A percentile compares a stretch with the other conserved stretches of the same genome.
phyloP scores from a whole-genome alignment of 2,888 invertebrate genomes.

The Agelastica alni region DNA sequence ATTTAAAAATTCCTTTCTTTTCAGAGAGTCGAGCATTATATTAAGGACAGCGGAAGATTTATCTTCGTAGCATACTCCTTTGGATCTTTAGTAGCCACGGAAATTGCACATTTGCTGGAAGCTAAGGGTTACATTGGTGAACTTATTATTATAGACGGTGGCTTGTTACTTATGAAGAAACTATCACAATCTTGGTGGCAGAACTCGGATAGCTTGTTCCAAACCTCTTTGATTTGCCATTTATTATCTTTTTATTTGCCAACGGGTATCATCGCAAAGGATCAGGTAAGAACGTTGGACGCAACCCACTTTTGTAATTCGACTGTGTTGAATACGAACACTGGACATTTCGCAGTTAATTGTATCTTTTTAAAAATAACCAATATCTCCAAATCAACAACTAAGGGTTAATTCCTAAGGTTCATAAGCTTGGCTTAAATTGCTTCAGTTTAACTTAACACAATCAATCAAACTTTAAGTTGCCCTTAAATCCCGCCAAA shows the following conservation, averaged over 20 bases:
- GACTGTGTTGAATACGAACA: too few species aligned
- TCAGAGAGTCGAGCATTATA: conserved; percentile 62
- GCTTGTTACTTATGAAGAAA: conserved; percentile 66
- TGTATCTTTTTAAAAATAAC: too few species aligned
- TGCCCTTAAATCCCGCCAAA: too few species aligned
- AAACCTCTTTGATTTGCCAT: conserved; percentile 60
- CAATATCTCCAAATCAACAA: too few species aligned
- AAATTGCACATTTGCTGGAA: conserved; percentile 75
- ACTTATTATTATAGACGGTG: conserved; percentile 79
- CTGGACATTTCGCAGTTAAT: too few species aligned
- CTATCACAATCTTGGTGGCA: neutral
- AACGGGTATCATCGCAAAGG: conserved; percentile 55
- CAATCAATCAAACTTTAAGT: too few species aligned
- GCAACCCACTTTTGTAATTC: too few species aligned
- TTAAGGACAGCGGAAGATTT: conserved; percentile 65
- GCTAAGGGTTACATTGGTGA: conserved; percentile 65
- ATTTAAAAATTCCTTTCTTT: conserved; percentile 36
- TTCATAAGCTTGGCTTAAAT: too few species aligned
- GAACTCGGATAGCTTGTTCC: conserved; percentile 59
- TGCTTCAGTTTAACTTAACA: too few species aligned
- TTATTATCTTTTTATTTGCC: conserved; percentile 57
- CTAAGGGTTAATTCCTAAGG: too few species aligned
- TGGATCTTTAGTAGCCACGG: conserved; percentile 77
- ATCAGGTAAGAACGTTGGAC: conserved; percentile 46
- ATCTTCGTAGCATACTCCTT: conserved; percentile 87